These are phyloP conservation scores for Neopipo cinnamomea DNA, from an alignment of 2,113 vertebrate species.

Conservation along the genomic window DNA sequence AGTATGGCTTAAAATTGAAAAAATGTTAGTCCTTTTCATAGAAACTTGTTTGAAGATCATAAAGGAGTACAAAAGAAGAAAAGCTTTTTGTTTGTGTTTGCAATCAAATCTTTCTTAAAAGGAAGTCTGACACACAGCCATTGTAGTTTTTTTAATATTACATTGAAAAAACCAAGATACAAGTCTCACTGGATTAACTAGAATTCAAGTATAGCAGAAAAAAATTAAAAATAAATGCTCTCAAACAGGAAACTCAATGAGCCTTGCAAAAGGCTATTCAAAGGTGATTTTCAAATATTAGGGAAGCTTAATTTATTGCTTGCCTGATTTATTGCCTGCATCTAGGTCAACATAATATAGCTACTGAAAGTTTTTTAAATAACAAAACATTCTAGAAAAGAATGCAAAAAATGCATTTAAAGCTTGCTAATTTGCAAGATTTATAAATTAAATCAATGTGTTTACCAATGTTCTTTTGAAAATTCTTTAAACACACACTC, in stretches of 20 bases:
- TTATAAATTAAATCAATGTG: not conserved
- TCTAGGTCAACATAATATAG: conserved; percentile 25
- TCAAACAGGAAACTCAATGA: conserved; percentile 64
- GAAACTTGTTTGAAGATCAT: conserved; percentile 69
- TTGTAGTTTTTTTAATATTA: conserved; percentile 54
- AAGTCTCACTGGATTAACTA: conserved; percentile 66
- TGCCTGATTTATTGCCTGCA: conserved; percentile 61
- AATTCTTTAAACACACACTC: not conserved
- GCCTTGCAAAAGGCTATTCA: conserved; percentile 63
- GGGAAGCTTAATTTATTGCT: conserved; percentile 67
- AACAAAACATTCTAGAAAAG: conserved; percentile 24
- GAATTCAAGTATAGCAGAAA: conserved; percentile 53
- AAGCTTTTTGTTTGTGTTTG: conserved; percentile 67
- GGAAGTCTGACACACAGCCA: conserved; percentile 45
- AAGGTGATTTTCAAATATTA: conserved; percentile 75
- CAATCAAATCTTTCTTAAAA: conserved; percentile 58
- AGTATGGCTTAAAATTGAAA: conserved; percentile 47
- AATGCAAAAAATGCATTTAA: not conserved
- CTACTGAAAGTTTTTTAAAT: conserved; percentile 56
- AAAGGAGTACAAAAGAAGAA: conserved; percentile 61
- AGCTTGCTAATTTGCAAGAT: not conserved
- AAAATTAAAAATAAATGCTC: conserved; percentile 54
- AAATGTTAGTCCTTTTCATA: conserved; percentile 54
- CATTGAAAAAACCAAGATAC: conserved; percentile 56
- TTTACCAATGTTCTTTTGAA: not conserved